A percentile compares a stretch with the other conserved stretches of the same genome.
Evolutionary conservation across 2,113 vertebrate genomes (phyloP).

Genomic region (Benitochromis conjunctus): DNA sequence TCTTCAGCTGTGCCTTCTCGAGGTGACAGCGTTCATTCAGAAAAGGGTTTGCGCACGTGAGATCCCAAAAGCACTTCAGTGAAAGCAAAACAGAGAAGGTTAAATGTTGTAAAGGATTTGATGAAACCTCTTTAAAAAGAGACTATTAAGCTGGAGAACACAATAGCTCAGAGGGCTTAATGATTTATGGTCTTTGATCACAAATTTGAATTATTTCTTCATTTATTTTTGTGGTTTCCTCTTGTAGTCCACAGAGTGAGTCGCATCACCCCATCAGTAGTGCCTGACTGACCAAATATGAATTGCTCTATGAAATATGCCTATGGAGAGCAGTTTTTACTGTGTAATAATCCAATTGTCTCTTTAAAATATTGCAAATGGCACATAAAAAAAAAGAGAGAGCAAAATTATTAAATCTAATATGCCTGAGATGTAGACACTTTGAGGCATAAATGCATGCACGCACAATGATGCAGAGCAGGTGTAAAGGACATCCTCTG

Average conservation of each 20-base stretch:
- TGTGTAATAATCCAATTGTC: background rate
- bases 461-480: background rate
- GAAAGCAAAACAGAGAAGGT: background rate
- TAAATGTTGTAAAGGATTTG: background rate
- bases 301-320: background rate
- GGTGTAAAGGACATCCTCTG: conserved; percentile 28
- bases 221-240: background rate
- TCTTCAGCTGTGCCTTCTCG: background rate
- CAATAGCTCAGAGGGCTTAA: background rate
- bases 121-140: background rate
- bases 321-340: background rate
- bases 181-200: background rate
- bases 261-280: background rate
- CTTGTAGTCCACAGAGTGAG: background rate
- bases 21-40: background rate
- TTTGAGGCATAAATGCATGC: background rate
- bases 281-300: background rate
- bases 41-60: background rate
- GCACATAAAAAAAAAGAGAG: background rate
- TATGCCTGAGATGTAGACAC: background rate
- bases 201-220: background rate
- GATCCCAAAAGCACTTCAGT: background rate
- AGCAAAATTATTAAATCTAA: background rate
- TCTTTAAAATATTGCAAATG: background rate
- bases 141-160: background rate